A percentile compares a stretch with the other conserved stretches of the same genome.
These are phyloP conservation scores for Oreochromis mossambicus DNA, from an alignment of 2,797 vertebrate genomes.

Conservation along the genomic window DNA sequence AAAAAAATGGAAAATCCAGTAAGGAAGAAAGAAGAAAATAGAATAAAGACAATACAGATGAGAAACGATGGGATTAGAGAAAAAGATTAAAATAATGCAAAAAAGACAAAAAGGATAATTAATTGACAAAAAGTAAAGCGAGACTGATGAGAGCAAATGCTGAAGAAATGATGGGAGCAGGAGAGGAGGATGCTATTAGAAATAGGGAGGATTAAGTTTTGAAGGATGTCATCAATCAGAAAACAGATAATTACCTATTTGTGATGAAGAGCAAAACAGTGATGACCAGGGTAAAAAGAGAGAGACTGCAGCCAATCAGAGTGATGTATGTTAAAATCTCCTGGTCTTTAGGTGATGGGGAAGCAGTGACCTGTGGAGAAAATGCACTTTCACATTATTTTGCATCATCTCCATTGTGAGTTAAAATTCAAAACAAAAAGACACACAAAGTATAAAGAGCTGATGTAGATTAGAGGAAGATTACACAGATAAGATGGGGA, in stretches of 20 bases:
- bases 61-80: fast-evolving
- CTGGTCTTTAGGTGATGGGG: neutral
- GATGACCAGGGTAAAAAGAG: neutral
- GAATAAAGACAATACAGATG: neutral
- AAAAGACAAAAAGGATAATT: neutral
- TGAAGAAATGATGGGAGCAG: neutral
- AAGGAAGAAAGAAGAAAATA: neutral
- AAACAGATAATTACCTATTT: neutral
- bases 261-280: neutral
- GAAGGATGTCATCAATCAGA: neutral
- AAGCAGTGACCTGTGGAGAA: neutral
- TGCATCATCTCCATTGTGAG: neutral
- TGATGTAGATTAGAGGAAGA: neutral
- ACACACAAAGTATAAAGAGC: neutral
- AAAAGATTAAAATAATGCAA: neutral
- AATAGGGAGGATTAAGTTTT: neutral
- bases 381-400: neutral
- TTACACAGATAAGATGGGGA: neutral
- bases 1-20: fast-evolving
- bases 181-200: neutral
- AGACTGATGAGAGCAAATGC: neutral
- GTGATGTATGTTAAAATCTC: constrained; percentile 11
- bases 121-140: fast-evolving
- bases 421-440: neutral
- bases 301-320: constrained; percentile 41